Evolutionary conservation across 2,113 vertebrate species (phyloP), one percentile per base, ranked within the genome.

Genomic region (Scalopus aquaticus): DNA sequence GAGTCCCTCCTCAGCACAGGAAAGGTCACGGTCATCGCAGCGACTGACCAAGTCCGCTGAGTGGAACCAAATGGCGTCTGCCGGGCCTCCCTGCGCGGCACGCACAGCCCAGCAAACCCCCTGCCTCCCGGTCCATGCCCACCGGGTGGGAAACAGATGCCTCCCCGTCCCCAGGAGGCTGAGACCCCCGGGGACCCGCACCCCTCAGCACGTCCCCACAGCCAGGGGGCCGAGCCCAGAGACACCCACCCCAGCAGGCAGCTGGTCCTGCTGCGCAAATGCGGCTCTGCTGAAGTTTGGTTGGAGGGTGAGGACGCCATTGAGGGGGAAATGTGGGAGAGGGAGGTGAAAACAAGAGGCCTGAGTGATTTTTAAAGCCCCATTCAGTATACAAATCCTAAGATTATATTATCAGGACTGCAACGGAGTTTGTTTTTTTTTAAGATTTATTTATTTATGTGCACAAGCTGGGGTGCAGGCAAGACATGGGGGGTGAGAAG

Each of bases 1-100:
- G 56, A 93, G 79, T 35, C 73, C 80, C 95, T 87, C 90, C 90
- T 96, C 88, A 83, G 90, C 93, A 91, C 69, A 96, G 76, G 76
- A 90, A 96, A 70, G 91, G 65, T 96, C 95, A 90, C 95, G 67
- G 76, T 93, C 86, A 97, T 96, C 94, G 93, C 84, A 95, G 83
- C 32, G 73, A 92, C 90, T 49, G 46, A 5, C 93, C 89, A 91
- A 91, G 95, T 67, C 69, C 35, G 78, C 74, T 90, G 51, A 82
- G 67, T 26, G n/a, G 81, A 96, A 93, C 78, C 89, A 92, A 95
- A 72, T 5, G 90, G 51, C 54, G 51, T 44, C 26, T 7, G 44
- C 5, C 44, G 5, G 44, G 44, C 44, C 44, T 9, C 44, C 5
- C 44, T 9, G 9, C 44, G 5, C 44, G 44, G 44, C 44, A 44